Evolutionary conservation across 1,140 invertebrate species (phyloP).

Genomic region (Drosophila eugracilis): DNA sequence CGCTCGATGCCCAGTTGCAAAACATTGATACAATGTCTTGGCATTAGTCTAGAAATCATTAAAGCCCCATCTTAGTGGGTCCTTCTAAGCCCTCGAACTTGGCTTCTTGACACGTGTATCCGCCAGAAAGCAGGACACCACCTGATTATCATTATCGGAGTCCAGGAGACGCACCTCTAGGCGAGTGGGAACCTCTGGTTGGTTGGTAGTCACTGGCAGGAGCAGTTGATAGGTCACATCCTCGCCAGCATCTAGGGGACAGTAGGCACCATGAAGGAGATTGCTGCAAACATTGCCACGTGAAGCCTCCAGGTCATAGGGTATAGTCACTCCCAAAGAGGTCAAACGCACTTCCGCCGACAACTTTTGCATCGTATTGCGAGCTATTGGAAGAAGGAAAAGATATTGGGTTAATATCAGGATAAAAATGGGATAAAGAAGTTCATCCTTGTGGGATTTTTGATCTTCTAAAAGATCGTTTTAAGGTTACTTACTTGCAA

Average conservation of each 20-base stretch:
- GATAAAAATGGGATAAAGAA: neutral
- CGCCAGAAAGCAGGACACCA: constrained; percentile 68
- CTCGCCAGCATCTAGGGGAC: constrained; percentile 71
- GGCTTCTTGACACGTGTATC: constrained; percentile 65
- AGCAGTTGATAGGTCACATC: constrained; percentile 75
- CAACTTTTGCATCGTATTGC: constrained; percentile 54
- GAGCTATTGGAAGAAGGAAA: constrained; percentile 25
- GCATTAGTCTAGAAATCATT: constrained; percentile 20
- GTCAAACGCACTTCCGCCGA: constrained; percentile 60
- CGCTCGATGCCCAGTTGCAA: constrained; percentile 3
- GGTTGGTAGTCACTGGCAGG: constrained; percentile 47
- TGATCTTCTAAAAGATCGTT: neutral
- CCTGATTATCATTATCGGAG: constrained; percentile 16
- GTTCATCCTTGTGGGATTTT: neutral
- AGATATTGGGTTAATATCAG: neutral
- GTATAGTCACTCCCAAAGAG: constrained; percentile 67
- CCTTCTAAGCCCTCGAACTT: constrained; percentile 1
- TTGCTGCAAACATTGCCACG: constrained; percentile 67
- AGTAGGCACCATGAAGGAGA: constrained; percentile 71
- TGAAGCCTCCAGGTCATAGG: constrained; percentile 52
- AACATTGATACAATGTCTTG: constrained; percentile 79
- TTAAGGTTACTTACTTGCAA: constrained; percentile 64
- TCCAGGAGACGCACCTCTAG: constrained; percentile 65
- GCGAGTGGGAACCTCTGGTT: constrained; percentile 67
- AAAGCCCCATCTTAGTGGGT: too few species aligned